Percentiles rank a stretch among this genome's conserved stretches.
These are phyloP conservation scores for Machimus rusticus DNA, from an alignment of 2,888 invertebrate genomes.

Conservation along the genomic window DNA sequence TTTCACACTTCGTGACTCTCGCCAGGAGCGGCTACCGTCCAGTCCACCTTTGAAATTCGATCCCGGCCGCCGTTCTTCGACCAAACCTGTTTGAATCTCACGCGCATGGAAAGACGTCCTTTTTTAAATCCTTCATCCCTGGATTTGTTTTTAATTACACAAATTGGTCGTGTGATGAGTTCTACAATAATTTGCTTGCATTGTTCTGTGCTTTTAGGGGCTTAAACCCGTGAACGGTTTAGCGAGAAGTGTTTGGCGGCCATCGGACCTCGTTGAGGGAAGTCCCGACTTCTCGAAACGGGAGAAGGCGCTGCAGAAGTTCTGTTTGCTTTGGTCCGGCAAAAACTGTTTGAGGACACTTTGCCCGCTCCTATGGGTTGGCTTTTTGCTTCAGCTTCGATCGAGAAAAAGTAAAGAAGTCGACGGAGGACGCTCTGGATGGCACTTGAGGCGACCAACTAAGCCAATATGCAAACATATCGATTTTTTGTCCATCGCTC, in stretches of 20 bases:
- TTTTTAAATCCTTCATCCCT: neutral
- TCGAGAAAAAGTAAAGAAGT: neutral
- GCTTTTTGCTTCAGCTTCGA: neutral
- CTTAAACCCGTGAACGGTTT: neutral
- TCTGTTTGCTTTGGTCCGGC: conserved; percentile 19
- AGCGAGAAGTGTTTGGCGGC: neutral
- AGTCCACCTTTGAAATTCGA: neutral
- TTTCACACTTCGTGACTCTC: conserved; percentile 27
- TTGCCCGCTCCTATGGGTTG: neutral
- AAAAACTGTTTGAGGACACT: conserved; percentile 32
- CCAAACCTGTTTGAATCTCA: neutral
- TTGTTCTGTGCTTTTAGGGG: neutral
- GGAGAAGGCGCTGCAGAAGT: neutral
- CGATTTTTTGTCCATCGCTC: conserved; percentile 20
- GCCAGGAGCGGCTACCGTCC: neutral
- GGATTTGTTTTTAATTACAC: neutral
- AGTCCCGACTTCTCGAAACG: neutral
- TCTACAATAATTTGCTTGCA: neutral
- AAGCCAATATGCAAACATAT: conserved; percentile 38
- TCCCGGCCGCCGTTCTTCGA: neutral
- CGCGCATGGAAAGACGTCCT: neutral
- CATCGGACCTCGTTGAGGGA: conserved; percentile 1
- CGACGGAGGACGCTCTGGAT: neutral
- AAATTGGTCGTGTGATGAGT: neutral
- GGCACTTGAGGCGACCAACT: conserved; percentile 19